These are phyloP conservation scores for Sarcophaga carnaria DNA, from an alignment of 2,888 invertebrate genomes.

Conservation along the genomic window DNA sequence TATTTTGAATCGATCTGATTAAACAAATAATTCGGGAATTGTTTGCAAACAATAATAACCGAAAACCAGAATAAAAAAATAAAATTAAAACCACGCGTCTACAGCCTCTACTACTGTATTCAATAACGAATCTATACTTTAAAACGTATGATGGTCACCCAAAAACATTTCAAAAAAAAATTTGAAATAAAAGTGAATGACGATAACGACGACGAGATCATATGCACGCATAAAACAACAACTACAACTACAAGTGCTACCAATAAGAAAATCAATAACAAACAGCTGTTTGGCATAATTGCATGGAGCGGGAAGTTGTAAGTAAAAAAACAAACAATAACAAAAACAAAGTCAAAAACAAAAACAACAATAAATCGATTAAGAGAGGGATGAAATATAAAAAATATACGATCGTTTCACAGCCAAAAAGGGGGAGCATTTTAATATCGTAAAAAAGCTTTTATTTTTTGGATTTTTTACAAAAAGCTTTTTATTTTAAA, in stretches of 20 bases:
- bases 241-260: neutral
- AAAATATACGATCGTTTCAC: constrained; percentile 37
- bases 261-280: neutral
- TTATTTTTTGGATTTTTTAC: constrained; percentile 26
- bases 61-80: no score
- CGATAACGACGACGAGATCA: constrained; percentile 44
- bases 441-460: constrained; percentile 57
- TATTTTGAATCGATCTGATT: no score
- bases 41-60: no score
- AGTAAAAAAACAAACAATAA: constrained; percentile 8
- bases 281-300: neutral
- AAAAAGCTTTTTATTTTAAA: constrained; percentile 51
- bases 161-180: no score
- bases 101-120: no score
- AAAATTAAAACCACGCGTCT: no score
- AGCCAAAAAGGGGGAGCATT: constrained; percentile 29
- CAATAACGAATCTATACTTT: no score
- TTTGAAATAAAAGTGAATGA: no score
- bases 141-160: no score
- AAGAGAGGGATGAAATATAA: neutral
- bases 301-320: constrained; percentile 56
- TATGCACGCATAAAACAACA: constrained; percentile 56
- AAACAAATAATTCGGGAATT: no score
- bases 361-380: constrained; percentile 1
- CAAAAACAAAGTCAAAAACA: constrained; percentile 14